Conservation (phyloP, 2,888 invertebrate species). For the Eupithecia insigniata region DNA sequence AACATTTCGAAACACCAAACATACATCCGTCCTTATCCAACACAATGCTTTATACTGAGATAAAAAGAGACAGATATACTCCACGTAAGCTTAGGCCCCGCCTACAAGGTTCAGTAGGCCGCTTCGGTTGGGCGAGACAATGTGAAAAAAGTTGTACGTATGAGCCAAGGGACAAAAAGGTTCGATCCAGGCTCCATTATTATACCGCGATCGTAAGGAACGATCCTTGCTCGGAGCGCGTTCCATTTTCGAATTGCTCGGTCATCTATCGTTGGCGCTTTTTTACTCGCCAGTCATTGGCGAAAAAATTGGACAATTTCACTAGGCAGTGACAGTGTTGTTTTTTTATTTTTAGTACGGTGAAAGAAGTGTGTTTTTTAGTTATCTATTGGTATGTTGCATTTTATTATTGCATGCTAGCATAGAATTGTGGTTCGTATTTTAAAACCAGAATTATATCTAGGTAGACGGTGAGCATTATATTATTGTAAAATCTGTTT, state of each 20-base stretch:
- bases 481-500: background rate
- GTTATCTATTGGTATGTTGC: conserved; percentile 43
- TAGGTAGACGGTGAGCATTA: background rate
- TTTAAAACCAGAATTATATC: background rate
- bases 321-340: conserved; percentile 61
- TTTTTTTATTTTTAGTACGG: conserved; percentile 43
- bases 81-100: conserved; percentile 34
- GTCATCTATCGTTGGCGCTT: conserved; percentile 58
- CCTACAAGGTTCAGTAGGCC: conserved; percentile 59
- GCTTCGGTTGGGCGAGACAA: conserved; percentile 67
- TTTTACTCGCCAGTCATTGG: conserved; percentile 58
- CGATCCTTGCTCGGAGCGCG: conserved; percentile 64
- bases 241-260: conserved; percentile 65
- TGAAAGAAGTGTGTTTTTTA: conserved; percentile 47
- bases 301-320: conserved; percentile 58
- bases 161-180: conserved; percentile 74
- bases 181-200: conserved; percentile 68
- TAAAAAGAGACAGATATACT: conserved; percentile 51
- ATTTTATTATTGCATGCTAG: conserved; percentile 36
- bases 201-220: conserved; percentile 63
- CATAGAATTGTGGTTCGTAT: conserved; percentile 20
- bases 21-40: conserved; percentile 49
- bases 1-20: conserved; percentile 45
- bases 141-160: conserved; percentile 66
- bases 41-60: conserved; percentile 32